A percentile compares a stretch with the other conserved stretches of the same genome.
These are phyloP conservation scores for Bagarius yarrelli DNA, from an alignment of 2,113 vertebrate genomes.

Conservation along the genomic window DNA sequence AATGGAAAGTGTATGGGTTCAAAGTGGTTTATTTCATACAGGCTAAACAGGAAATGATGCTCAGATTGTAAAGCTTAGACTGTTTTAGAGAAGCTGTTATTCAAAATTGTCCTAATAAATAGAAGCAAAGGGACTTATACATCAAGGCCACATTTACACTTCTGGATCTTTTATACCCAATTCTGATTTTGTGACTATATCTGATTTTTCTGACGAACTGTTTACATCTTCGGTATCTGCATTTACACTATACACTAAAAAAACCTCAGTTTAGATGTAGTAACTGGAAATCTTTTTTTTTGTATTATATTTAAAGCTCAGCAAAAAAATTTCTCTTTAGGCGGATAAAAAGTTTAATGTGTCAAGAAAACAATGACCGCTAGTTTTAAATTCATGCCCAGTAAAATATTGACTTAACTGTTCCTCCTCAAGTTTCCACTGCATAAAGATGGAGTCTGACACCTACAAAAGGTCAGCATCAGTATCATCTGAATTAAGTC, in stretches of 20 bases:
- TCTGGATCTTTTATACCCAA: too few relatives aligned
- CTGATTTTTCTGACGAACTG: too few relatives aligned
- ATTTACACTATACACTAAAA: too few relatives aligned
- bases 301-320: too few relatives aligned
- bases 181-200: too few relatives aligned
- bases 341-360: too few relatives aligned
- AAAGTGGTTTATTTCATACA: background rate
- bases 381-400: background rate
- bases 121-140: background rate
- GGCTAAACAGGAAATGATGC: background rate
- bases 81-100: background rate
- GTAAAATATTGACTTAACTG: slow-evolving; percentile 1
- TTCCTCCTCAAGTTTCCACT: slow-evolving; percentile 14
- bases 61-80: background rate
- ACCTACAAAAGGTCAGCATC: slow-evolving; percentile 12
- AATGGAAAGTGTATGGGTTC: background rate
- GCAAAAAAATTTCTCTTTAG: too few relatives aligned
- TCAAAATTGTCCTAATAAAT: background rate
- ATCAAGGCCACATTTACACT: too few relatives aligned
- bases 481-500: slow-evolving; percentile 18
- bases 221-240: too few relatives aligned
- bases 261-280: too few relatives aligned
- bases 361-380: background rate
- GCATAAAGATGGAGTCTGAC: slow-evolving; percentile 3
- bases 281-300: too few relatives aligned